Conservation (phyloP, 2,888 invertebrate genomes). For the Cheiracanthium punctorium region DNA sequence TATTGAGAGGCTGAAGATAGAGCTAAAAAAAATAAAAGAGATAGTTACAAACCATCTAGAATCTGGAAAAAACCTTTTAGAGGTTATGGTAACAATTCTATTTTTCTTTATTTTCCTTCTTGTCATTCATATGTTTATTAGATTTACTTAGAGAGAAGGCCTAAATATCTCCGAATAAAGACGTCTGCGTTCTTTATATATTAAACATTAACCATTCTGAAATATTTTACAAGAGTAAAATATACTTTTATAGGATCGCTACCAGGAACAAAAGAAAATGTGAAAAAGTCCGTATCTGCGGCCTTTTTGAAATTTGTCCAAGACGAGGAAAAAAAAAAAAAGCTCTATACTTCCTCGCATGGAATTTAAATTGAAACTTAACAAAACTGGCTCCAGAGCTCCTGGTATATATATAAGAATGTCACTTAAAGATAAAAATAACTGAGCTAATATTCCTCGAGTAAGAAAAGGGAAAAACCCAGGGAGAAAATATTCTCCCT, state of each 20-base stretch:
- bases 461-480: no score
- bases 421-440: not conserved
- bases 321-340: no score
- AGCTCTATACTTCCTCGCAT: not conserved
- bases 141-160: not conserved
- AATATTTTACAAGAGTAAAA: no score
- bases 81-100: no score
- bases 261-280: no score
- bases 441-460: no score
- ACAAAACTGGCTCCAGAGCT: not conserved
- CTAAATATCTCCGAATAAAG: not conserved
- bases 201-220: no score
- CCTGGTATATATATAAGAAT: not conserved
- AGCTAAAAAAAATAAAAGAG: no score
- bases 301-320: not conserved
- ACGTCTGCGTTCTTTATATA: not conserved
- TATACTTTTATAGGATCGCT: no score
- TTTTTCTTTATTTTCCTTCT: not conserved
- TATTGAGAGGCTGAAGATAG: no score
- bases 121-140: not conserved
- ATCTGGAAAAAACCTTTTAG: not conserved
- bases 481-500: no score
- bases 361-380: not conserved
- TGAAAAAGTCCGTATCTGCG: no score
- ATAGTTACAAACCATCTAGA: not conserved